Base-by-base conservation (phyloP, 2,888 invertebrate genomes). In the Erebia epiphron region DNA sequence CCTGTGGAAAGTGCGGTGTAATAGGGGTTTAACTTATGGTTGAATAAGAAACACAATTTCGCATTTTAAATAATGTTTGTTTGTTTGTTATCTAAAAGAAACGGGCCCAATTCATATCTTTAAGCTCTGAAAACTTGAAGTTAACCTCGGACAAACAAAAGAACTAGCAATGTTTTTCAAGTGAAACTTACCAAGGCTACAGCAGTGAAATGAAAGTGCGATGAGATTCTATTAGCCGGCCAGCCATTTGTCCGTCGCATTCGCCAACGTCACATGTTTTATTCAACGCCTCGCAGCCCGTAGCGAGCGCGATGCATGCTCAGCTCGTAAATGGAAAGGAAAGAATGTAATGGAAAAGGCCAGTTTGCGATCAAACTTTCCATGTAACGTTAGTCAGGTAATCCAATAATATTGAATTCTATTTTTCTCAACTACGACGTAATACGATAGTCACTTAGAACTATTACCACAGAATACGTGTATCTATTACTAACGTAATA, bases 251-350 rank as follows among this genome's bases (percentile, higher is more conserved):
- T 72, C 68, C 67, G 50, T 60, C 67, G 71, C 69, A 69, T 63
- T 57, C 72, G 69, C 68, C 54, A 62, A 16, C 66, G 68, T 57
- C 68, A 43, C 72, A 80, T 80, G 79, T 78, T 75, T 79, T 78
- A 80, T 80, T 79, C 78, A 80, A 75, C 61, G 61, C 56, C 67
- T 66, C 72, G 71, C 57, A 57, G 65, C 70, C 64, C 46, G 60
- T 16, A 18, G 61, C 43, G 16, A 11, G 10, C 18, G n/a, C 68
- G 68, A 66, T 73, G 73, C 71, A 73, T 49, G 62, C 62, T 61
- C 16, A 9, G 49, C 26, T 21, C 46, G 49, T 67, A 67, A 67
- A 67, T 49, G 58, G 67, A 49, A 57, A 43, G 14, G 66, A 46
- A 41, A 21, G 56, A 41, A 43, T 56, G 63, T 63, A 66, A 26